These are phyloP conservation scores for Diarsia mendica DNA, from an alignment of 2,888 invertebrate genomes.

Conservation along the genomic window DNA sequence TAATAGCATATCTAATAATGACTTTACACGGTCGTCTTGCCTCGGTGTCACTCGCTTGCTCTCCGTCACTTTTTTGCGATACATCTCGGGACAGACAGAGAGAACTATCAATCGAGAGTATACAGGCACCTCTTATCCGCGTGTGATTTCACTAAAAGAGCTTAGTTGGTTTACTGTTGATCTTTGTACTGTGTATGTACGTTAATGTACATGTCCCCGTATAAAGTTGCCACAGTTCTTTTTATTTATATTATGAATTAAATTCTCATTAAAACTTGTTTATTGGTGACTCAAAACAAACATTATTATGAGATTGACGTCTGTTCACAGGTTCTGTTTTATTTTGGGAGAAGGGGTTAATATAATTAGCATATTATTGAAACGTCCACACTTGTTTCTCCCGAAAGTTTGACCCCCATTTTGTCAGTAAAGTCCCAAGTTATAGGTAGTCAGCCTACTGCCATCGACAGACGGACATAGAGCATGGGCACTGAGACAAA, in stretches of 20 bases:
- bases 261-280: constrained; percentile 64
- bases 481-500: not conserved
- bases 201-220: constrained; percentile 15
- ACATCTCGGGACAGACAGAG: not conserved
- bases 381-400: not conserved
- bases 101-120: not conserved
- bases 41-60: not conserved
- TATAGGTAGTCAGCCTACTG: not conserved
- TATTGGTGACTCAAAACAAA: constrained; percentile 50
- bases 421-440: not conserved
- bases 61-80: not conserved
- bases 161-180: not conserved
- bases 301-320: constrained; percentile 24
- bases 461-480: too few species aligned
- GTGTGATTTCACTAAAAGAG: not conserved
- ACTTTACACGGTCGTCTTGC: not conserved
- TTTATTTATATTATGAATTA: constrained; percentile 52
- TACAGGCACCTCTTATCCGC: not conserved
- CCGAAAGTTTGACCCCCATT: not conserved
- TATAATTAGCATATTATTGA: not conserved
- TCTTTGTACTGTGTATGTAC: not conserved
- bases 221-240: constrained; percentile 1
- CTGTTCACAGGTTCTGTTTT: not conserved
- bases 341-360: not conserved
- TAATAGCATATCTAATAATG: too few species aligned